These are phyloP conservation scores for Hydropsyche tenuis DNA, from an alignment of 1,140 invertebrate species.

Conservation along the genomic window DNA sequence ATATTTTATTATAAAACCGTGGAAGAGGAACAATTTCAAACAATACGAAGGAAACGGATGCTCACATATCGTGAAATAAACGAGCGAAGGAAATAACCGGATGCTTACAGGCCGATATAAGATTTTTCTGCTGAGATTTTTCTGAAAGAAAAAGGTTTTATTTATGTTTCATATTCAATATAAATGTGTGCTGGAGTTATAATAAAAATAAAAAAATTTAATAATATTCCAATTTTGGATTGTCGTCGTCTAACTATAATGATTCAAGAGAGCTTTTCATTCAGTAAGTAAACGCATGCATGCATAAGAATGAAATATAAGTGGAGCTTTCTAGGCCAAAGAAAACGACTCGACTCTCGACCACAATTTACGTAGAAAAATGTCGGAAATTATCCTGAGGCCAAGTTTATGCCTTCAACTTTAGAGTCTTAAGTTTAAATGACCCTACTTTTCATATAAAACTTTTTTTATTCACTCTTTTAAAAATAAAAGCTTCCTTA, in stretches of 20 bases:
- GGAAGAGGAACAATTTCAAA: conserved; percentile 2
- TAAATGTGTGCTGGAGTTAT: too few relatives aligned
- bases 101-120: not conserved
- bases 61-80: not conserved
- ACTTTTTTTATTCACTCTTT: conserved; percentile 23
- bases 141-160: too few relatives aligned
- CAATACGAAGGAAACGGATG: conserved; percentile 3
- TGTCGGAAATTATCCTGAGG: conserved; percentile 29
- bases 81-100: not conserved
- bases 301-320: conserved; percentile 24
- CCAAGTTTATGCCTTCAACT: conserved; percentile 30
- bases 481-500: conserved; percentile 22
- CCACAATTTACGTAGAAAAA: conserved; percentile 33
- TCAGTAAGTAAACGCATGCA: conserved; percentile 14
- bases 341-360: conserved; percentile 22
- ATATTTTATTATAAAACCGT: too few relatives aligned
- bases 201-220: too few relatives aligned
- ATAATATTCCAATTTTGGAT: not conserved
- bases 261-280: conserved; percentile 8
- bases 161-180: too few relatives aligned
- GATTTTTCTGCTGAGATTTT: not conserved
- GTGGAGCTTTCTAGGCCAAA: conserved; percentile 15
- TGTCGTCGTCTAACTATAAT: not conserved
- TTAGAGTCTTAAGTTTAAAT: conserved; percentile 32
- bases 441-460: conserved; percentile 35